Evolutionary conservation across 1,140 invertebrate species (phyloP), one percentile per base, ranked within the genome.

Genomic region (Kradibia gibbosae): DNA sequence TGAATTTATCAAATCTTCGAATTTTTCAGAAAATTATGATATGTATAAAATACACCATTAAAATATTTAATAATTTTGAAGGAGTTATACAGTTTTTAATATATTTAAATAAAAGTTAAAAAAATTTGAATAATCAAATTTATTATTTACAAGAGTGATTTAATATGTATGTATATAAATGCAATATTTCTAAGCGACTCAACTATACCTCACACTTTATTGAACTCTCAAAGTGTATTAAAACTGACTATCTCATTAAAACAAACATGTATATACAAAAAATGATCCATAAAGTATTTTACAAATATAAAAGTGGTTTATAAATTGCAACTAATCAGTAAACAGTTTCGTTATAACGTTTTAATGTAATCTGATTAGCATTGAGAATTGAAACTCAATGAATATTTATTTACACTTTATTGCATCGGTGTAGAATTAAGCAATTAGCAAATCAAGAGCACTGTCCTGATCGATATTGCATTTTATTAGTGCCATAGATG

Each of bases 391-490:
- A 2, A 22, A 57, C 67, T 73, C 65, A 25, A 72, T 48, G 78
- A 82, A 45, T 77, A 82, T 39, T 78, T 82, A 84, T 82, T 78
- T 82, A 82, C 81, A 82, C 34, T 78, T 67, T 75, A 82, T 78
- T 82, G 70, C 57, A 78, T 62, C 34, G 55, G 22, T 17, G 31
- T n/a, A 17, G 31, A 78, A 80, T 93, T 94, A 96, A 86, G 94
- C 94, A 86, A 96, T 94, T 80, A 97, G 91, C 88, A 94, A 94
- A 90, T 98, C 96, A 84, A 98, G 91, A 45, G 96, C 96, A 91
- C 96, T 96, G 86, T 98, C 96, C 85, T 95, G 93, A 91, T 97
- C 95, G 87, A 96, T 95, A 88, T 96, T 93, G 87, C 94, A 94
- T 86, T 94, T 94, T 15, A 95, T 88, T 34, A 98, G 91, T 48